Base-by-base conservation (phyloP, 1,140 invertebrate species). In the Proales similis region DNA sequence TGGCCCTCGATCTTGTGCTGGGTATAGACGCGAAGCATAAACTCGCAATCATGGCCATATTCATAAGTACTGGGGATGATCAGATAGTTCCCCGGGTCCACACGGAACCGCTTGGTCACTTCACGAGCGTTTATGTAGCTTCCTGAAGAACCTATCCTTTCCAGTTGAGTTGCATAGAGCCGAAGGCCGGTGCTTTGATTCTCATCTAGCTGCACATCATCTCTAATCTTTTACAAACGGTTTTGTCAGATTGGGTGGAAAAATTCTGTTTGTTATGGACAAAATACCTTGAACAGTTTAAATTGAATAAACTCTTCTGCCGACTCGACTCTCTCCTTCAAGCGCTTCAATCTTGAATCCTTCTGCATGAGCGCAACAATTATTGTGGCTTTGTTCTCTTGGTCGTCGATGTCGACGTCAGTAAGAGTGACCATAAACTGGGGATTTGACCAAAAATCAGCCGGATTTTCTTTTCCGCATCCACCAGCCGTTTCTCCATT, bases 61-160 rank as follows among this genome's bases (percentile, higher is more conserved):
- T 80, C 70, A 70, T 81, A 83, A 9, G 82, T 82, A 24, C 79
- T 80, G 12, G 83, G 83, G 22, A 84, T 74, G 30, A 85, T 70
- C 22, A 83, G 73, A 70, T 84, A 83, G n/a, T 76, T 70, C 19
- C 83, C 83, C 24, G 75, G 73, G 2, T 70, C 1, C 27, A 76
- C 64, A 36, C 73, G 68, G 66, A 74, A 74, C 24, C 72, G 60
- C 19, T 67, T 68, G 42, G 71, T 75, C 4, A 74, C 72, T 66
- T 76, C 73, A 12, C 74, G 64, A 38, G 67, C 68, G 61, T 75
- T 75, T 17, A 74, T 70, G 62, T 72, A 74, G 11, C 68, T 60
- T 12, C 72, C 72, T 5, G 70, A 72, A 64, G 68, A 69, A 11
- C 68, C 71, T 48, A 49, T 27, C 46, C 39, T 7, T 22, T 49